Percentiles rank a stretch among this genome's conserved stretches.
Conservation (phyloP, 2,888 invertebrate species). For the Chirona hameri region DNA sequence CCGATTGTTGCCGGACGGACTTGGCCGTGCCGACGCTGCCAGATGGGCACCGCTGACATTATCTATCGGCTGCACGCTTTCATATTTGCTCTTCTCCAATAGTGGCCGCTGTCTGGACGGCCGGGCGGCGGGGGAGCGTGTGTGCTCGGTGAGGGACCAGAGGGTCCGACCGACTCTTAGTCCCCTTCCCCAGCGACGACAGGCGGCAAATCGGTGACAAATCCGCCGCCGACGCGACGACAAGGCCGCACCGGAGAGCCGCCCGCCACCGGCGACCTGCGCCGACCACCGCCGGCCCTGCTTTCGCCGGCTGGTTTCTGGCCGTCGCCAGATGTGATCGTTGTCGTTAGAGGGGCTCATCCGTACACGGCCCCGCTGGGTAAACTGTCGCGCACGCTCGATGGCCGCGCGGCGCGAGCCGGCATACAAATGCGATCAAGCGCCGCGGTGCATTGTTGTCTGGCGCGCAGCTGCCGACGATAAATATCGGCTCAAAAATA, state of each 20-base stretch:
- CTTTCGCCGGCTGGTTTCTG: background rate
- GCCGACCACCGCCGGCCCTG: too few relatives aligned
- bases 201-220: background rate
- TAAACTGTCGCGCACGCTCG: background rate
- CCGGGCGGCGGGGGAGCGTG: background rate
- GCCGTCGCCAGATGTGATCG: background rate
- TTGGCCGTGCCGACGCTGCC: background rate
- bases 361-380: background rate
- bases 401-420: background rate
- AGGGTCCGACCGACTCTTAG: background rate
- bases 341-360: background rate
- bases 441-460: background rate
- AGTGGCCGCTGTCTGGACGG: background rate
- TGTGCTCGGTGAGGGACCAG: background rate
- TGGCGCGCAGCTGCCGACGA: background rate
- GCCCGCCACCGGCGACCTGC: too few relatives aligned
- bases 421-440: background rate
- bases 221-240: background rate
- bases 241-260: too few relatives aligned
- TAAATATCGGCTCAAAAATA: background rate
- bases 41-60: background rate
- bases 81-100: constrained; percentile 22
- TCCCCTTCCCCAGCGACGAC: too few relatives aligned
- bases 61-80: background rate
- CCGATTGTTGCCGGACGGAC: too few relatives aligned